These are phyloP conservation scores for Paraescarpia echinospica DNA, from an alignment of 1,140 invertebrate species.

Conservation along the genomic window DNA sequence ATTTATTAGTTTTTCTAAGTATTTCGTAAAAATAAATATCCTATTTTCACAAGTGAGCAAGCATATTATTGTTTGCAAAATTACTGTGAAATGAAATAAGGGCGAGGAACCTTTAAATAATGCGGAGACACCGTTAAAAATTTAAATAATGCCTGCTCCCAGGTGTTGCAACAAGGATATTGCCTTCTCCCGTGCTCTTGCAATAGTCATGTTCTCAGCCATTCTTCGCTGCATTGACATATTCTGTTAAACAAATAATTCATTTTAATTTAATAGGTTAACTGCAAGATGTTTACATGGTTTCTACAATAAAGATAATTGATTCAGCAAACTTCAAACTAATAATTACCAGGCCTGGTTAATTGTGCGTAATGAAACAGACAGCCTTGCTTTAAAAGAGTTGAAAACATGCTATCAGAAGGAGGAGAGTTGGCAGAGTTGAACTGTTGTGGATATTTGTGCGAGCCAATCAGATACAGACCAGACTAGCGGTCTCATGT, in stretches of 20 bases:
- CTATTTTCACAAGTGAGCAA: no score
- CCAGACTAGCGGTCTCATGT: constrained; percentile 38
- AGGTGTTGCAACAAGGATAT: constrained; percentile 38
- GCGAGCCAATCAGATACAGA: constrained; percentile 19
- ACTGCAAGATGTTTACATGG: no score
- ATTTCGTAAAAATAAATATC: no score
- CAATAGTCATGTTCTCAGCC: constrained; percentile 54
- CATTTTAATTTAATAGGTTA: constrained; percentile 12
- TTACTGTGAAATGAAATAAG: no score
- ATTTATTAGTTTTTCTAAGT: no score
- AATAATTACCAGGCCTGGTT: no score
- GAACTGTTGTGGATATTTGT: background rate
- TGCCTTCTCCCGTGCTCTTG: constrained; percentile 46
- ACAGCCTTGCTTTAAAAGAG: no score
- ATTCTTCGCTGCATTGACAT: constrained; percentile 53
- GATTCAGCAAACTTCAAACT: no score
- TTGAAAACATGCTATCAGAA: background rate
- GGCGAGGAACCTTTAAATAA: no score
- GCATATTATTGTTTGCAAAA: no score
- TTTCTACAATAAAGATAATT: background rate
- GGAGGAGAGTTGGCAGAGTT: background rate
- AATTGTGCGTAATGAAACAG: no score
- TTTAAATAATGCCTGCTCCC: background rate
- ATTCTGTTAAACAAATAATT: constrained; percentile 41
- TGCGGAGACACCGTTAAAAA: background rate